phyloP scores from a whole-genome alignment of 2,797 vertebrate genomes.

The Malacoctenus gilli region DNA sequence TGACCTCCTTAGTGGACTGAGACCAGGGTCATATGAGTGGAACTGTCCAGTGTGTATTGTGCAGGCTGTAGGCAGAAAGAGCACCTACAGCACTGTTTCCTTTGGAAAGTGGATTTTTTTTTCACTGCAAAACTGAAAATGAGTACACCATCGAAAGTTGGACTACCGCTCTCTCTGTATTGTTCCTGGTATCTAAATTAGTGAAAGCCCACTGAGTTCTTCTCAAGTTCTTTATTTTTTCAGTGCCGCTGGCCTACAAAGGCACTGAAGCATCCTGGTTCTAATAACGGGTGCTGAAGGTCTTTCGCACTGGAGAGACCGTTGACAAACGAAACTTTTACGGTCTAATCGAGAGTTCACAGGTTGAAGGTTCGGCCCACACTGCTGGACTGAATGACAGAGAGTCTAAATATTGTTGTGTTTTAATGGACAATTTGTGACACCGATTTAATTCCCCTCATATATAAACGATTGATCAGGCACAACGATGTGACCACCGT shows the following conservation, averaged over 20 bases:
- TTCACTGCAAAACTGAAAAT: too few relatives aligned
- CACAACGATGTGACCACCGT: too few relatives aligned
- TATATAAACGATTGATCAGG: too few relatives aligned
- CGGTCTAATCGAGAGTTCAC: too few relatives aligned
- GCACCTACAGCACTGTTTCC: neutral
- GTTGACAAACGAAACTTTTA: too few relatives aligned
- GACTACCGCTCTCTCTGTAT: neutral
- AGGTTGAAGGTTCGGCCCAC: too few relatives aligned
- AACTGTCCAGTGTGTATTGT: neutral
- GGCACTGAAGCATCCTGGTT: constrained; percentile 14
- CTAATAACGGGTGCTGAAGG: constrained; percentile 1
- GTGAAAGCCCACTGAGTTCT: neutral
- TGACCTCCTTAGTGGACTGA: constrained; percentile 16
- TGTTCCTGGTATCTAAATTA: constrained; percentile 21
- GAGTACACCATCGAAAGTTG: neutral
- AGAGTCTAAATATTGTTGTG: neutral
- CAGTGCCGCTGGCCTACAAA: constrained; percentile 7
- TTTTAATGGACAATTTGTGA: neutral
- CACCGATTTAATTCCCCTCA: too few relatives aligned
- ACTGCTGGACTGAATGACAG: neutral
- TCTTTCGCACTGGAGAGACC: neutral
- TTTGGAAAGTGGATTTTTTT: too few relatives aligned
- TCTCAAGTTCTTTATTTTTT: constrained; percentile 21
- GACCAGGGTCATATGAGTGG: constrained; percentile 13
- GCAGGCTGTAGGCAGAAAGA: constrained; percentile 13